Evolutionary conservation across 2,113 vertebrate species (phyloP), one percentile per base, ranked within the genome.

Genomic region (Oreotrochilus melanogaster): DNA sequence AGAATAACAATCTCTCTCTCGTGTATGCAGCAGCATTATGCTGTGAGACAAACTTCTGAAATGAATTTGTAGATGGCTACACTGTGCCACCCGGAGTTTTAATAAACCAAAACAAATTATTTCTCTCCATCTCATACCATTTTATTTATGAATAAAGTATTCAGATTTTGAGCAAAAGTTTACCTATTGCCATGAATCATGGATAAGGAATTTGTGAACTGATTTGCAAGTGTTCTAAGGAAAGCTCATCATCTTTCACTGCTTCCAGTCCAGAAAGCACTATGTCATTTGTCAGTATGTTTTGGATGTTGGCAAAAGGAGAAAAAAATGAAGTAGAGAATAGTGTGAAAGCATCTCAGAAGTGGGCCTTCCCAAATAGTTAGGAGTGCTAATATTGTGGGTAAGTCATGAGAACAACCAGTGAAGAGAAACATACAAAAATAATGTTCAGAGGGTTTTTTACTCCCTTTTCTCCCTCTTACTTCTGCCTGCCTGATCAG

Each of bases 21-120:
- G 11, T 37, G 25, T 0, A 0, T 54, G 48, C 17, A 62, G 53
- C 8, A 28, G 39, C 42, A 27, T 62, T 48, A 50, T 1, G 3
- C 27, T 65, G 17, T 65, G 42, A 64, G 66, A 70, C 12, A 86
- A 61, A 53, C 33, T 78, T 86, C 60, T 91, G 48, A 95, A 95
- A 93, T 24, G 51, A 73, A 66, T 89, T 88, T 91, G 75, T 79
- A 58, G 86, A 61, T 0, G 15, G 72, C 31, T 93, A 60, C 30
- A 67, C 39, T 67, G 24, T 85, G 86, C 66, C 84, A 93, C 84
- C 95, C 91, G 91, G 73, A 95, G 82, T 92, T 95, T 73, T 88
- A 94, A 87, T 92, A 95, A 97, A 91, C 48, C 81, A 83, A 94
- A 95, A 9, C 42, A 96, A 86, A 89, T 89, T 78, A 95, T 42